These are phyloP conservation scores for Drosophila silvestris DNA, from an alignment of 2,888 invertebrate species.

Conservation along the genomic window DNA sequence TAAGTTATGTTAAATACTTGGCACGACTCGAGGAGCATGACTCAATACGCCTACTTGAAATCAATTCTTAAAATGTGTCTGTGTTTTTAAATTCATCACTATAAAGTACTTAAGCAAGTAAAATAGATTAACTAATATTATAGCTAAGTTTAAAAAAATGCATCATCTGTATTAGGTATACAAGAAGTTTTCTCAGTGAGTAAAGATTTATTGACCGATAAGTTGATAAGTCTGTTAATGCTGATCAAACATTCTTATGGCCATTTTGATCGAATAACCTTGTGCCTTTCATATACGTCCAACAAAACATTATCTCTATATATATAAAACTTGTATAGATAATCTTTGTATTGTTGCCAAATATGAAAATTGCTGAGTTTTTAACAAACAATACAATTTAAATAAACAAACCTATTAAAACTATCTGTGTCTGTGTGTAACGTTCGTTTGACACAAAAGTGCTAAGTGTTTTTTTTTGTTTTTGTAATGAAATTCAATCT, in stretches of 20 bases:
- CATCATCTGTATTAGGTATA: background rate
- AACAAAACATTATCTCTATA: background rate
- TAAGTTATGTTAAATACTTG: background rate
- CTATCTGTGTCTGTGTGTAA: background rate
- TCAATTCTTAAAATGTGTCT: background rate
- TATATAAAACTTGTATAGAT: background rate
- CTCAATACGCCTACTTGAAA: background rate
- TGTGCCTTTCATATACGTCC: background rate
- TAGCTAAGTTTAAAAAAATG: too few relatives aligned
- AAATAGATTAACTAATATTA: background rate
- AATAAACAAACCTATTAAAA: background rate
- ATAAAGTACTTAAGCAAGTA: background rate
- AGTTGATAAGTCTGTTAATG: background rate
- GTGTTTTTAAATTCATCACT: background rate
- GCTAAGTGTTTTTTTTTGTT: constrained; percentile 9
- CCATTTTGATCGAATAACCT: background rate
- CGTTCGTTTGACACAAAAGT: constrained; percentile 8
- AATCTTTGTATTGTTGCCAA: background rate
- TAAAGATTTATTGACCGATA: background rate
- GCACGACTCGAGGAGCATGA: background rate
- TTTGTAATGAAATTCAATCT: constrained; percentile 21
- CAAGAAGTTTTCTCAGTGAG: background rate
- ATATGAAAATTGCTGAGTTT: background rate
- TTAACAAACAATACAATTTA: background rate
- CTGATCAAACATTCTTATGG: background rate